Evolutionary conservation across 1,140 invertebrate species (phyloP).

Genomic region (Lepidurus apus): DNA sequence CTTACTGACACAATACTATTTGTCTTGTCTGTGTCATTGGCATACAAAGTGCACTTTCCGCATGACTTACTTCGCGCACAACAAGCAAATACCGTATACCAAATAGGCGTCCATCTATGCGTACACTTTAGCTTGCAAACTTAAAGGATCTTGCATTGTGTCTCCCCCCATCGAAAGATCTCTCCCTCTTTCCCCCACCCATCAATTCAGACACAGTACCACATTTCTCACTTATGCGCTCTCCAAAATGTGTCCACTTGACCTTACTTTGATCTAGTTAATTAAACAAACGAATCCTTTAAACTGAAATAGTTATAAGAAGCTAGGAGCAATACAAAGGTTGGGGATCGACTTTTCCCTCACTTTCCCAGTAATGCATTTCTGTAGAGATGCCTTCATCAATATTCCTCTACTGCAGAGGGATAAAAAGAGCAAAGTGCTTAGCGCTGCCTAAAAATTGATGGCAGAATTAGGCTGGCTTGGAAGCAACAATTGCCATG

Average conservation of each 20-base stretch:
- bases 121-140: background rate
- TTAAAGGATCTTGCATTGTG: background rate
- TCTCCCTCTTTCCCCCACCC: too few relatives aligned
- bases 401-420: background rate
- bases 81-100: background rate
- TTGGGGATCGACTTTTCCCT: too few relatives aligned
- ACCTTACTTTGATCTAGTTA: too few relatives aligned
- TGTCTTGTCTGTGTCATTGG: constrained; percentile 1
- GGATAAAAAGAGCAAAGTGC: background rate
- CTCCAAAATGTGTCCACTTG: too few relatives aligned
- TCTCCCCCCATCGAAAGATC: too few relatives aligned
- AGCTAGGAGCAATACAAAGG: too few relatives aligned
- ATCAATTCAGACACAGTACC: too few relatives aligned
- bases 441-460: background rate
- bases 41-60: constrained; percentile 14
- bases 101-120: background rate
- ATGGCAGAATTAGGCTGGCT: background rate
- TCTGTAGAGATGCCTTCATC: background rate
- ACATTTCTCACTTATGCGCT: too few relatives aligned
- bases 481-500: constrained; percentile 1
- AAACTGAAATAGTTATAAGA: too few relatives aligned
- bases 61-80: background rate
- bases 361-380: background rate
- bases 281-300: too few relatives aligned
- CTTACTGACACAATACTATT: constrained; percentile 13